A percentile compares a stretch with the other conserved stretches of the same genome.
phyloP scores from a whole-genome alignment of 2,888 invertebrate genomes.

The Amiota mariae region DNA sequence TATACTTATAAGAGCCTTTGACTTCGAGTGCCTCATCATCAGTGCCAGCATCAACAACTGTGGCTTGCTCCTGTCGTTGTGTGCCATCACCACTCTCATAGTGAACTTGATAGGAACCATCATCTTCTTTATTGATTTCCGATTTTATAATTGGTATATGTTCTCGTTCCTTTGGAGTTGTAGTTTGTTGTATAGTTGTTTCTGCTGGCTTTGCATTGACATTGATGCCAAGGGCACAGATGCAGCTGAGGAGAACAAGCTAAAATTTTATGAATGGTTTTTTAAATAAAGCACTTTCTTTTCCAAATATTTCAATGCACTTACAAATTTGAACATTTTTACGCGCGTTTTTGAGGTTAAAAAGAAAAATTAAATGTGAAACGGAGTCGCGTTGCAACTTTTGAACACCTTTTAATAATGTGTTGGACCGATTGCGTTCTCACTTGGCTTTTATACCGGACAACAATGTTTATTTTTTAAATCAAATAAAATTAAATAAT shows the following conservation, averaged over 20 bases:
- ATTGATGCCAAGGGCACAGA: constrained; percentile 35
- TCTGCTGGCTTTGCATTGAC: constrained; percentile 47
- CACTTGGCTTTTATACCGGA: constrained; percentile 62
- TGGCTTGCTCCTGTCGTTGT: constrained; percentile 60
- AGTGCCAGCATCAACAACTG: constrained; percentile 56
- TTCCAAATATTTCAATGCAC: constrained; percentile 40
- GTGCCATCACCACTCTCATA: constrained; percentile 66
- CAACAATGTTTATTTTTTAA: constrained; percentile 22
- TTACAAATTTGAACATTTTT: constrained; percentile 67
- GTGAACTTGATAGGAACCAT: constrained; percentile 63
- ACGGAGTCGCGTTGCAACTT: constrained; percentile 43
- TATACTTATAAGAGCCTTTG: constrained; percentile 69
- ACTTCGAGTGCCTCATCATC: constrained; percentile 63
- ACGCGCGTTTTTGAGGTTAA: constrained; percentile 20
- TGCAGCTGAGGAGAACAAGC: constrained; percentile 43
- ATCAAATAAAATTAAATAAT: constrained; percentile 32
- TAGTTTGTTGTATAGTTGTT: constrained; percentile 32
- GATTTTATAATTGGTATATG: constrained; percentile 62
- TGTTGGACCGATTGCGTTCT: constrained; percentile 39
- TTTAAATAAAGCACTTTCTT: background rate
- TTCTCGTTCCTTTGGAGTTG: constrained; percentile 39
- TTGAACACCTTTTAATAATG: constrained; percentile 50
- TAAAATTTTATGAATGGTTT: constrained; percentile 25
- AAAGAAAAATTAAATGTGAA: constrained; percentile 47
- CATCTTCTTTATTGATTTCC: constrained; percentile 52